A percentile compares a stretch with the other conserved stretches of the same genome.
These are phyloP conservation scores for Spheniscus mendiculus DNA, from an alignment of 2,113 vertebrate species.

Conservation along the genomic window DNA sequence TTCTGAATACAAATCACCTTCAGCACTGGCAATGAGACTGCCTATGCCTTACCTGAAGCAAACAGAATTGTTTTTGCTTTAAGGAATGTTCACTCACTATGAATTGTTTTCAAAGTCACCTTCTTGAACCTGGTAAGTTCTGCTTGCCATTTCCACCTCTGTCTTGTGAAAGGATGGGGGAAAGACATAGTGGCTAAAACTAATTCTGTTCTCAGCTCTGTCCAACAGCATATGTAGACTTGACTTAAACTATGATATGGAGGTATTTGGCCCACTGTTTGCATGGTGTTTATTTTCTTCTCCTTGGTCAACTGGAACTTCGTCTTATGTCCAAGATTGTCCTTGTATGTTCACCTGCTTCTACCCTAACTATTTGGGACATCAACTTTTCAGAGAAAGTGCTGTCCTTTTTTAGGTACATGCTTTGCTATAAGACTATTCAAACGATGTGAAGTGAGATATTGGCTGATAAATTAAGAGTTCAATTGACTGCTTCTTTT, in stretches of 20 bases:
- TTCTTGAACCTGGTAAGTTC: not conserved
- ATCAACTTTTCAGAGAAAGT: not conserved
- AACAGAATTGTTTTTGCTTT: not conserved
- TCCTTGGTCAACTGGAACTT: not conserved
- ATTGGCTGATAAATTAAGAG: not conserved
- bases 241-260: not conserved
- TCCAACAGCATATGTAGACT: accelerated
- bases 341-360: not conserved
- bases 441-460: not conserved
- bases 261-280: not conserved
- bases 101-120: not conserved
- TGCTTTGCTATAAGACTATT: not conserved
- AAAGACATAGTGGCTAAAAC: not conserved
- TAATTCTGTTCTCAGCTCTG: not conserved
- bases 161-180: not conserved
- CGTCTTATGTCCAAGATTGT: not conserved
- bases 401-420: not conserved
- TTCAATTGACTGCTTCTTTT: not conserved
- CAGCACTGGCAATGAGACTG: not conserved
- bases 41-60: not conserved
- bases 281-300: not conserved
- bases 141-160: not conserved
- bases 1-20: not conserved
- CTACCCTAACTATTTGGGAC: too few relatives aligned
- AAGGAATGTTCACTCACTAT: not conserved